Evolutionary conservation across 64 coral and sea anemone genomes (phyloP).

Genomic region (Montipora capricornis): DNA sequence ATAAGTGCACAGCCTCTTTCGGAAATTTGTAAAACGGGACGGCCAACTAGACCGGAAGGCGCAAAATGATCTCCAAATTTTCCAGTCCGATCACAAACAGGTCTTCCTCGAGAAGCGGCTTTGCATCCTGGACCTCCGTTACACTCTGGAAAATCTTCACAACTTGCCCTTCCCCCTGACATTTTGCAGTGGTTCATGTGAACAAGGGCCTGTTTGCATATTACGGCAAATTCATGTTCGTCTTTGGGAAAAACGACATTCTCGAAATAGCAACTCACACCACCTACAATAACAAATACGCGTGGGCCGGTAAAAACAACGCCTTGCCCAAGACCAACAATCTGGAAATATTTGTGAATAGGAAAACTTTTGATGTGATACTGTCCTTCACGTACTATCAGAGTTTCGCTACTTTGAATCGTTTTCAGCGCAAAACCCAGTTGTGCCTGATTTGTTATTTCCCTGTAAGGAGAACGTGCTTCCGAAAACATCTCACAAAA

Average conservation of each 20-base stretch:
- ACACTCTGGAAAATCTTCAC: slow-evolving; percentile 86
- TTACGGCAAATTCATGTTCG: not conserved
- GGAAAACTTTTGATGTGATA: not conserved
- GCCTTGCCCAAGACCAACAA: slow-evolving; percentile 47
- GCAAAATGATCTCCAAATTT: slow-evolving; percentile 22
- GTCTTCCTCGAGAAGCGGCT: slow-evolving; percentile 1
- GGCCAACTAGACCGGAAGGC: slow-evolving; percentile 6
- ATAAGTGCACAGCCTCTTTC: not conserved
- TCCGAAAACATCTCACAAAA: slow-evolving; percentile 63
- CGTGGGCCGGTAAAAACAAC: not conserved
- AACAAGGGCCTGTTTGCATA: not conserved
- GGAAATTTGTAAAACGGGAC: slow-evolving; percentile 39
- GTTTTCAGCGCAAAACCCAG: not conserved
- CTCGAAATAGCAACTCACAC: slow-evolving; percentile 56
- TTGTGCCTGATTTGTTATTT: slow-evolving; percentile 24
- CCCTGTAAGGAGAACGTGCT: not conserved
- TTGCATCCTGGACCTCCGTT: slow-evolving; percentile 76
- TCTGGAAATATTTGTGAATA: not conserved
- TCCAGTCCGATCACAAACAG: slow-evolving; percentile 61
- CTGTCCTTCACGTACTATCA: slow-evolving; percentile 63
- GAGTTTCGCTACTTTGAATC: not conserved
- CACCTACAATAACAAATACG: rapidly evolving
- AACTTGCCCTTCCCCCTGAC: slow-evolving; percentile 59
- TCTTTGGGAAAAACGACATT: slow-evolving; percentile 67
- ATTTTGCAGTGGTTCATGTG: slow-evolving; percentile 56